These are phyloP conservation scores for Dryomyza anilis DNA, from an alignment of 2,888 invertebrate genomes.

Conservation along the genomic window DNA sequence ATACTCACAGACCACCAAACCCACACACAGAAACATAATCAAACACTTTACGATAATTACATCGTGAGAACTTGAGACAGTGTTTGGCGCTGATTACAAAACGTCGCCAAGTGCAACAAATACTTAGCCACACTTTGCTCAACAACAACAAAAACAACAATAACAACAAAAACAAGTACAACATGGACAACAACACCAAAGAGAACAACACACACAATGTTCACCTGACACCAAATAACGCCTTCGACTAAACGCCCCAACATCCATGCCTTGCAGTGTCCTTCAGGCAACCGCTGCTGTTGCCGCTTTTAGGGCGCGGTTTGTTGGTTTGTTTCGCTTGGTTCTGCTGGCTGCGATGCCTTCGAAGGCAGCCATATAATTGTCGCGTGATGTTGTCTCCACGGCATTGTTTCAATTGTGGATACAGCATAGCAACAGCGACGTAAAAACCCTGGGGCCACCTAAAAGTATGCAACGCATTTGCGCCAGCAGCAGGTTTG, in stretches of 20 bases:
- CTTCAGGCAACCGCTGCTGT: too few relatives aligned
- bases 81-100: conserved; percentile 27
- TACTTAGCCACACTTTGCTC: neutral
- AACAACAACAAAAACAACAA: too few relatives aligned
- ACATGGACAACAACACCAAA: too few relatives aligned
- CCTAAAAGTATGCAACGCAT: conserved; percentile 23
- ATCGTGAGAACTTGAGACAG: conserved; percentile 28
- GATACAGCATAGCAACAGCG: too few relatives aligned
- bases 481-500: conserved; percentile 1
- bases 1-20: neutral
- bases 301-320: too few relatives aligned
- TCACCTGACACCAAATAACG: neutral
- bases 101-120: conserved; percentile 21
- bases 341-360: neutral
- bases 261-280: too few relatives aligned
- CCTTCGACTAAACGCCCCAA: neutral
- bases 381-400: conserved; percentile 1
- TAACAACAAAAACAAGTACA: too few relatives aligned
- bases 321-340: neutral
- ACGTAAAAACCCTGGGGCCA: conserved; percentile 1
- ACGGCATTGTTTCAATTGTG: conserved; percentile 7
- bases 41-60: conserved; percentile 24
- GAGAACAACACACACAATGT: neutral
- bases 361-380: conserved; percentile 15
- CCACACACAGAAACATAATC: conserved; percentile 1